phyloP scores from a whole-genome alignment of 2,113 vertebrate species.

The Sceloporus tristichus region DNA sequence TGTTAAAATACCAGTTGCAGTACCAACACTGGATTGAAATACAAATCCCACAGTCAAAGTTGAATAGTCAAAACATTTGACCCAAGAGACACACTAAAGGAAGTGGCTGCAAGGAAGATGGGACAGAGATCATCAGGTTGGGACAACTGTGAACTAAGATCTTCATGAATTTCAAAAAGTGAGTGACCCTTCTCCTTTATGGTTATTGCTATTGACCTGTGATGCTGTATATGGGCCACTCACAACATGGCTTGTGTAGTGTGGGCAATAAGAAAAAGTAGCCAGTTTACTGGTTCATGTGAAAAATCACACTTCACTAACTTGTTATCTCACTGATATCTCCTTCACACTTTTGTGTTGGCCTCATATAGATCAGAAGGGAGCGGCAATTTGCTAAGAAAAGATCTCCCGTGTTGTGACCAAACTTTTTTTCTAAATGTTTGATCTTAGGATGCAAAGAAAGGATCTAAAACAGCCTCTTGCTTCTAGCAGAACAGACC shows the following conservation, averaged over 20 bases:
- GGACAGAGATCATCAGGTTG: neutral
- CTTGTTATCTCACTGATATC: conserved; percentile 54
- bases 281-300: conserved; percentile 49
- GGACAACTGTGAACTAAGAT: conserved; percentile 10
- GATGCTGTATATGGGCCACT: conserved; percentile 16
- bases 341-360: conserved; percentile 57
- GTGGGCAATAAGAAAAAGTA: conserved; percentile 27
- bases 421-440: conserved; percentile 57
- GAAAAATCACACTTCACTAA: conserved; percentile 26
- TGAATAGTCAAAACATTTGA: conserved; percentile 13
- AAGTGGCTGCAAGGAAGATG: neutral
- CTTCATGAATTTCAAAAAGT: conserved; percentile 42
- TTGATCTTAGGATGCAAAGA: conserved; percentile 56
- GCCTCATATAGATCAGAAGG: conserved; percentile 51
- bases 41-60: neutral
- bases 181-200: neutral
- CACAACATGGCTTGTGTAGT: neutral
- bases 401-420: conserved; percentile 48
- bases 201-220: neutral
- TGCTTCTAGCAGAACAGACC: conserved; percentile 40
- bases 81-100: neutral
- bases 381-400: conserved; percentile 8
- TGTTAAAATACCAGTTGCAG: neutral
- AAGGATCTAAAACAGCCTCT: conserved; percentile 38
- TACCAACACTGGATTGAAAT: neutral